A percentile compares a stretch with the other conserved stretches of the same genome.
Conservation (phyloP, 2,888 invertebrate species). For the Netelia inedita region DNA sequence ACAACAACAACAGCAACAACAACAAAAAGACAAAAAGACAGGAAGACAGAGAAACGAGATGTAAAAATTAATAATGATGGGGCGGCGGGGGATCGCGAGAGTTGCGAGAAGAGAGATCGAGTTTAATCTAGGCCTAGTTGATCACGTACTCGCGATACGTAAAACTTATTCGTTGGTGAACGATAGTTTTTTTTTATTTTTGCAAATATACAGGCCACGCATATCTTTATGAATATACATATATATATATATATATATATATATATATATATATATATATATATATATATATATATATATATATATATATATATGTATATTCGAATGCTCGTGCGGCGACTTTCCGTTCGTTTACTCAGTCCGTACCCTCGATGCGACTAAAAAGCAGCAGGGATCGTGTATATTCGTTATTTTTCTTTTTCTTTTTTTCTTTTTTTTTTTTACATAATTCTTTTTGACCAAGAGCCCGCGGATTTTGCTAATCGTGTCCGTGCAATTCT, state of each 20-base stretch:
- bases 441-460: not conserved
- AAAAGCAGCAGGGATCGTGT: constrained; percentile 53
- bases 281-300: constrained; percentile 34
- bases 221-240: not conserved
- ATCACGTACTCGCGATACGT: constrained; percentile 75
- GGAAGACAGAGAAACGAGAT: constrained; percentile 55
- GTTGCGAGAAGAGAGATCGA: constrained; percentile 77
- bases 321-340: constrained; percentile 56
- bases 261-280: too few species aligned
- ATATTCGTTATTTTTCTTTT: constrained; percentile 43
- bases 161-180: constrained; percentile 69
- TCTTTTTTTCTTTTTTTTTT: constrained; percentile 40
- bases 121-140: constrained; percentile 80
- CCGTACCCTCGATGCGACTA: constrained; percentile 44
- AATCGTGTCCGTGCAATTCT: constrained; percentile 61
- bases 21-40: not conserved
- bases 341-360: constrained; percentile 67
- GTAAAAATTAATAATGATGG: constrained; percentile 70
- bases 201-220: too few species aligned
- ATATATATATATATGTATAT: constrained; percentile 40
- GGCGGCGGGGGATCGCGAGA: constrained; percentile 55
- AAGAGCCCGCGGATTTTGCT: constrained; percentile 31
- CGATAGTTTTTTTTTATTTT: constrained; percentile 49
- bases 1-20: constrained; percentile 7
- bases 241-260: too few species aligned